Conservation (phyloP, 2,113 vertebrate genomes). For the Hyperopisus bebe region DNA sequence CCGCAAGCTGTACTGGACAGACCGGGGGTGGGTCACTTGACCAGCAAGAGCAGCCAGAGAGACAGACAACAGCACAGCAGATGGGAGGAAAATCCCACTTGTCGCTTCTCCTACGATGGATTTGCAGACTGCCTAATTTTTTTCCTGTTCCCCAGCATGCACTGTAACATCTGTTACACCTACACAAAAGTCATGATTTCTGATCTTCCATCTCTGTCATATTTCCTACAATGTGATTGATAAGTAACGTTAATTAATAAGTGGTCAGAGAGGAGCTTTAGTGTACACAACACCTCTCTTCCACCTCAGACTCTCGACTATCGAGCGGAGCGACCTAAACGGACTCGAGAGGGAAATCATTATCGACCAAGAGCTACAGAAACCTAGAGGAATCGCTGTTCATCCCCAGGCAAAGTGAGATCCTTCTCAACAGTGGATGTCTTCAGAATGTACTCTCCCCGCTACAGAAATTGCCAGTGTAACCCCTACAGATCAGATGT, state of each 20-base stretch:
- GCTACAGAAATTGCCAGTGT: neutral
- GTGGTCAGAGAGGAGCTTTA: neutral
- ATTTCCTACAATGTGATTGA: neutral
- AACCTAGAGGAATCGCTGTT: constrained; percentile 76
- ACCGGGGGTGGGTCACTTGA: constrained; percentile 64
- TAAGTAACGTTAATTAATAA: neutral
- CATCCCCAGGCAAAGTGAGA: constrained; percentile 79
- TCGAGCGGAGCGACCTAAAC: constrained; percentile 69
- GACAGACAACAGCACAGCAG: neutral
- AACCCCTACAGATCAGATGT: neutral
- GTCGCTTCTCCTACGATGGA: neutral
- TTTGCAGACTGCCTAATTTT: neutral
- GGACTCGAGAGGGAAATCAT: constrained; percentile 66
- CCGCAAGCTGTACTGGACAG: constrained; percentile 85
- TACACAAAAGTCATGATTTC: neutral
- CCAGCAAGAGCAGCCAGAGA: neutral
- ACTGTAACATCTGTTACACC: neutral
- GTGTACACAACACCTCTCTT: neutral
- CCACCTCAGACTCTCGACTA: constrained; percentile 61
- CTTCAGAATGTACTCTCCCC: neutral
- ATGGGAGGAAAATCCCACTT: neutral
- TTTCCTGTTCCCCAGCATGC: neutral
- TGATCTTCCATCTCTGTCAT: neutral
- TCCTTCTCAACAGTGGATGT: neutral
- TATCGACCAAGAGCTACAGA: constrained; percentile 58